phyloP scores from a whole-genome alignment of 2,113 vertebrate species.

The Sphaerodactylus townsendi region DNA sequence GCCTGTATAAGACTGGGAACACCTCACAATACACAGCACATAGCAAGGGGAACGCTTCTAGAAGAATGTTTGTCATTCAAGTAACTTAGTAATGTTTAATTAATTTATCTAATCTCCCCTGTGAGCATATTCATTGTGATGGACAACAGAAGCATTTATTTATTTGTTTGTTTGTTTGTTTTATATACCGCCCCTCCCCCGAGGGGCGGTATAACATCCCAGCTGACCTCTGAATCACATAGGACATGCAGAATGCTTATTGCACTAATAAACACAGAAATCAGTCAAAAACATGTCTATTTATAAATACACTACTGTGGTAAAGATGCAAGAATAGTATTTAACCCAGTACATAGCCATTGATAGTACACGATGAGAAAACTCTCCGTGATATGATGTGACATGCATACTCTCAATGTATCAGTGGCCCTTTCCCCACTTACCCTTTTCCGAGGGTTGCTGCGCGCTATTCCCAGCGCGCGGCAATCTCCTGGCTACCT shows the following conservation, averaged over 20 bases:
- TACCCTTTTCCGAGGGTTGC: no score
- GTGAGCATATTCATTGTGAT: not conserved
- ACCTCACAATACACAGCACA: not conserved
- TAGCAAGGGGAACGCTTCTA: not conserved
- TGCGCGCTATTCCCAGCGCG: no score
- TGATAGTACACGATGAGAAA: not conserved
- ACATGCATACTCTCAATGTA: not conserved
- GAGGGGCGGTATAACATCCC: rapidly evolving
- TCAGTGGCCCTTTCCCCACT: no score
- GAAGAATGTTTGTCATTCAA: not conserved
- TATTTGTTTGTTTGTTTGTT: no score
- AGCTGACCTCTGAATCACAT: not conserved
- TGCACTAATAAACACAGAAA: not conserved
- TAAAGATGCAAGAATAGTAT: not conserved
- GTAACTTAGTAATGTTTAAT: not conserved
- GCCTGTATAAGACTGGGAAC: not conserved
- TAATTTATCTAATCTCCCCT: not conserved
- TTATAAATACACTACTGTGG: not conserved
- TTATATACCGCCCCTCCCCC: no score
- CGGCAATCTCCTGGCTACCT: no score
- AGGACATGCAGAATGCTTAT: not conserved
- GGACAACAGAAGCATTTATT: not conserved
- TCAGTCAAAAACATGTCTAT: not conserved
- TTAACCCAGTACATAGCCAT: not conserved
- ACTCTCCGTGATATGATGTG: no score